Evolutionary conservation across 2,113 vertebrate genomes (phyloP).

Genomic region (Thalassarche chlororhynchos): DNA sequence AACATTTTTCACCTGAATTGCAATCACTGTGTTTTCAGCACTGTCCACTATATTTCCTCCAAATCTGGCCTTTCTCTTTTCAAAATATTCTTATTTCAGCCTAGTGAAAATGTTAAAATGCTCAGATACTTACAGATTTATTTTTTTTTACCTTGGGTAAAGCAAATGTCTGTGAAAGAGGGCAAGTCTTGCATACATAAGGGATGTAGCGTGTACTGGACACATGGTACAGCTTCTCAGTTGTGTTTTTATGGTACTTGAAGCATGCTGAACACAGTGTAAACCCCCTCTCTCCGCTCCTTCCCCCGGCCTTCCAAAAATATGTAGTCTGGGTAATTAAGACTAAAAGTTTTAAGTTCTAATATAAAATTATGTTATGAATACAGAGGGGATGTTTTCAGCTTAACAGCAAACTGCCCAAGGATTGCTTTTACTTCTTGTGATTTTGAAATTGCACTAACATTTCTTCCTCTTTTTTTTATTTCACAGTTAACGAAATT

Average conservation of each 20-base stretch:
- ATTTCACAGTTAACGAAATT: slow-evolving; percentile 95
- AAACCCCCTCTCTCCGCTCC: background rate
- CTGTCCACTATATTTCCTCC: background rate
- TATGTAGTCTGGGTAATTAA: background rate
- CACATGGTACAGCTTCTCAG: background rate
- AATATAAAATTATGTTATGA: background rate
- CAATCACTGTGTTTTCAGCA: background rate
- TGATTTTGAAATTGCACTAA: background rate
- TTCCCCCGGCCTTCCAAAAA: background rate
- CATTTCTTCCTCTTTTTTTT: slow-evolving; percentile 39
- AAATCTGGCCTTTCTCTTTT: background rate
- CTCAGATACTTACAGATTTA: background rate
- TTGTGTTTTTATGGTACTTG: background rate
- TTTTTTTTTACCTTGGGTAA: background rate
- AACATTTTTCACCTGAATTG: background rate
- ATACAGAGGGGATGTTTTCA: background rate
- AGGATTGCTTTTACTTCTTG: background rate
- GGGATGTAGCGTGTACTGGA: background rate
- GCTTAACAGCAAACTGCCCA: background rate
- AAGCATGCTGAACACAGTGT: background rate
- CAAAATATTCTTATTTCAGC: background rate
- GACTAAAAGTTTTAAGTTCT: background rate
- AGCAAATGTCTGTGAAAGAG: background rate
- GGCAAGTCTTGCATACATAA: background rate
- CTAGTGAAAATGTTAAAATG: background rate